A percentile compares a stretch with the other conserved stretches of the same genome.
Conservation (phyloP, 2,113 vertebrate species). For the Sinocyclocheilus anshuiensis region DNA sequence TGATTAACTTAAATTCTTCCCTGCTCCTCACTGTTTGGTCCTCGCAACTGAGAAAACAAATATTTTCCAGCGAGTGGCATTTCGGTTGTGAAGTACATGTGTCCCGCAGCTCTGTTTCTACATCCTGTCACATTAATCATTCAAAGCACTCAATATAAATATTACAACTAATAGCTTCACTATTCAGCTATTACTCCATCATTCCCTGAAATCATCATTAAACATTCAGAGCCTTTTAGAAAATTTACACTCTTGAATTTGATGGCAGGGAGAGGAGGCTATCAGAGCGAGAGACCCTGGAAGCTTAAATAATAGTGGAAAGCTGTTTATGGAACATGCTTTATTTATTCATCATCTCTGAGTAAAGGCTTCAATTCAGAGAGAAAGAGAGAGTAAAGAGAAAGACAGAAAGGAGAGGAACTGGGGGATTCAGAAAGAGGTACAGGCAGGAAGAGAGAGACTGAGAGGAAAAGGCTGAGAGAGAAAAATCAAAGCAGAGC, state of each 20-base stretch:
- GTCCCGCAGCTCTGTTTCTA: slow-evolving; percentile 96
- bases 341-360: slow-evolving; percentile 98
- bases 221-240: slow-evolving; percentile 99
- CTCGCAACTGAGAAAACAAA: slow-evolving; percentile 84
- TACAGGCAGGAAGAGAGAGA: slow-evolving; percentile 33
- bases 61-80: slow-evolving; percentile 82
- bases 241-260: slow-evolving; percentile 99
- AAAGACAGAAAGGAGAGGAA: slow-evolving; percentile 54
- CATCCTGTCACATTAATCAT: slow-evolving; percentile 99
- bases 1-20: slow-evolving; percentile 17
- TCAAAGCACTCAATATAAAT: slow-evolving; percentile 99
- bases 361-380: slow-evolving; percentile 88
- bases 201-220: slow-evolving; percentile 99
- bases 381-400: slow-evolving; percentile 64
- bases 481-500: slow-evolving; percentile 84
- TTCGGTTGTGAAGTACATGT: slow-evolving; percentile 88
- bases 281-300: slow-evolving; percentile 83
- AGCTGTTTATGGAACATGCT: slow-evolving; percentile 97
- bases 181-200: slow-evolving; percentile 99
- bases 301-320: slow-evolving; percentile 96
- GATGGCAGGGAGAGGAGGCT: slow-evolving; percentile 88
- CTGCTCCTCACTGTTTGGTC: slow-evolving; percentile 67
- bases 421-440: slow-evolving; percentile 26
- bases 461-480: slow-evolving; percentile 65
- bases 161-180: slow-evolving; percentile 99